Conservation (phyloP, 1,140 invertebrate species). For the Heliconius eleuchia region DNA sequence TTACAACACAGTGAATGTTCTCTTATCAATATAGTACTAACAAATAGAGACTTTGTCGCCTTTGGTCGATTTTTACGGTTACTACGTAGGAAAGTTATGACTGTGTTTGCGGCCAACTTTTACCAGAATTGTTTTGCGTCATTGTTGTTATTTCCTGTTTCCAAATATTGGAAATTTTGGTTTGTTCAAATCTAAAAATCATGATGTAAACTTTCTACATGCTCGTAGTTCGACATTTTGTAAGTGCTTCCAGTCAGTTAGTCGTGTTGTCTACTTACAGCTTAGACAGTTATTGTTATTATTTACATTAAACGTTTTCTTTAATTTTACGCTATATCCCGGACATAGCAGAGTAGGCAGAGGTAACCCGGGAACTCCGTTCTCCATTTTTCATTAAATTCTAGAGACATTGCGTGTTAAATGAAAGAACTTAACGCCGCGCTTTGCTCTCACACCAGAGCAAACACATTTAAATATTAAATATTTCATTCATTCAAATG, state of each 20-base stretch:
- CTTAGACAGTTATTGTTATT: neutral
- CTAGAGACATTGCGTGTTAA: too few species aligned
- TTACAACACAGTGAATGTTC: neutral
- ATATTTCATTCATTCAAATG: too few species aligned
- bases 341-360: too few species aligned
- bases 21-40: slow-evolving; percentile 22
- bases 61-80: slow-evolving; percentile 56
- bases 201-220: neutral
- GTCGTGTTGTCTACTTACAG: neutral
- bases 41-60: slow-evolving; percentile 52
- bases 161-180: slow-evolving; percentile 24
- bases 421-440: too few species aligned
- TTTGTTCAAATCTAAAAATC: slow-evolving; percentile 17
- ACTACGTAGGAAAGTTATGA: slow-evolving; percentile 57
- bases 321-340: too few species aligned
- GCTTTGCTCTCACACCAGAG: too few species aligned
- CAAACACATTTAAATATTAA: too few species aligned
- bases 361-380: too few species aligned
- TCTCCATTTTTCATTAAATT: too few species aligned
- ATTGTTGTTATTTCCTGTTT: slow-evolving; percentile 44
- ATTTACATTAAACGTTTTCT: too few species aligned
- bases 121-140: slow-evolving; percentile 51
- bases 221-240: neutral
- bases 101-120: slow-evolving; percentile 52
- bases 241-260: neutral